Evolutionary conservation across 2,888 invertebrate species (phyloP).

Genomic region (Hoplodrina blanda): DNA sequence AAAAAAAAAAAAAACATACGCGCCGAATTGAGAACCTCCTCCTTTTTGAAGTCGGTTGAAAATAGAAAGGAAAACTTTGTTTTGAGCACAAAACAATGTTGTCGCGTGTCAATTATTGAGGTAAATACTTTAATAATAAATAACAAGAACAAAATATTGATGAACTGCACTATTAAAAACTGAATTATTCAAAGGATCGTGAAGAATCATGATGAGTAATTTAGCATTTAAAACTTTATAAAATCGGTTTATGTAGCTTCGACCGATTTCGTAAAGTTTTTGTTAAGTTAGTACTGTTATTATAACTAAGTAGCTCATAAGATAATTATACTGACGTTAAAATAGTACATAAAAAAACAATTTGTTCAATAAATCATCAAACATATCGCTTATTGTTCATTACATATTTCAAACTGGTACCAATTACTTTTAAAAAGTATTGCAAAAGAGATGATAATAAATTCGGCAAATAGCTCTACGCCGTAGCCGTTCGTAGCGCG

Average conservation of each 20-base stretch:
- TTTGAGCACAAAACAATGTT: constrained; percentile 17
- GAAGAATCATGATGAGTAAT: no score
- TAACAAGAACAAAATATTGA: neutral
- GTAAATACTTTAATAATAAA: neutral
- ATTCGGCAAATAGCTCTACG: constrained; percentile 34
- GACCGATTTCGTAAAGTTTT: no score
- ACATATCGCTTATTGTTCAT: neutral
- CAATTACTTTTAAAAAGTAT: neutral
- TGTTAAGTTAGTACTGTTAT: neutral
- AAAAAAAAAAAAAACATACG: no score
- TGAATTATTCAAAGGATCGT: no score
- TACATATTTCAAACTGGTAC: neutral
- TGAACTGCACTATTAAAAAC: neutral
- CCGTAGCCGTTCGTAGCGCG: constrained; percentile 53
- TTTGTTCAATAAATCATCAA: neutral
- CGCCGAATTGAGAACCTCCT: no score
- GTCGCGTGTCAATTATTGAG: neutral
- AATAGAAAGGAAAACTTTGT: constrained; percentile 45
- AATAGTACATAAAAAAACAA: neutral
- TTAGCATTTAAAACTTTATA: no score
- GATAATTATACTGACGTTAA: neutral
- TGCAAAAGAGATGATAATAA: constrained; percentile 6
- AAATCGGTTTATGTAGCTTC: neutral
- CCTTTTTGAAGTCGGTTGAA: no score
- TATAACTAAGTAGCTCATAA: neutral